phyloP scores from a whole-genome alignment of 1,140 invertebrate species.

The Tetragnatha versicolor region DNA sequence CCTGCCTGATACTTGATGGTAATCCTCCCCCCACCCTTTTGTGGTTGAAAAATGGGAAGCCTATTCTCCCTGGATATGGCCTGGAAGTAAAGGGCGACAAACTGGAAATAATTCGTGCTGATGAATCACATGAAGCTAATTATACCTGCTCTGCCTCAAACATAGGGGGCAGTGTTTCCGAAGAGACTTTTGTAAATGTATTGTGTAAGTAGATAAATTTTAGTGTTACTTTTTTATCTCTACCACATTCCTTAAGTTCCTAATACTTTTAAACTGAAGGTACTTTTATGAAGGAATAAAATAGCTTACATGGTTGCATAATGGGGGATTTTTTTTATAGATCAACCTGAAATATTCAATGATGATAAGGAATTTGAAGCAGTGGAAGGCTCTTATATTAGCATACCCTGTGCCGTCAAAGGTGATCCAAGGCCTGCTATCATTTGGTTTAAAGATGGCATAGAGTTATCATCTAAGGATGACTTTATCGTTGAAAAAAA shows the following conservation, averaged over 20 bases:
- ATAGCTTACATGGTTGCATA: not conserved
- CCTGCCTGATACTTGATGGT: slow-evolving; percentile 42
- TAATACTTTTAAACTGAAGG: not conserved
- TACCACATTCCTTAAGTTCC: not conserved
- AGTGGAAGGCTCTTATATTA: slow-evolving; percentile 44
- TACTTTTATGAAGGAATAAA: not conserved
- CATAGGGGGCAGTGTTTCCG: slow-evolving; percentile 65
- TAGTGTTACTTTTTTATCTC: not conserved
- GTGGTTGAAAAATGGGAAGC: slow-evolving; percentile 55
- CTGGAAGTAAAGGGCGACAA: slow-evolving; percentile 21
- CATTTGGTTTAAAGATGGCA: slow-evolving; percentile 41
- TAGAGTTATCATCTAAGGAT: slow-evolving; percentile 57
- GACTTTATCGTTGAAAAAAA: not conserved
- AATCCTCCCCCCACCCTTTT: slow-evolving; percentile 52
- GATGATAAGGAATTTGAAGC: slow-evolving; percentile 56
- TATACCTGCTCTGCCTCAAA: slow-evolving; percentile 65
- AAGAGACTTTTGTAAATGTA: slow-evolving; percentile 62
- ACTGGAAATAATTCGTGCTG: slow-evolving; percentile 34
- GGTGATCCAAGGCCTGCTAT: slow-evolving; percentile 53
- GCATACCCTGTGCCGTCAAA: slow-evolving; percentile 54
- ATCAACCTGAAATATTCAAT: slow-evolving; percentile 51
- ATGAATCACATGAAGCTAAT: slow-evolving; percentile 61
- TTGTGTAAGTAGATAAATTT: slow-evolving; percentile 61
- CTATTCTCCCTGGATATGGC: slow-evolving; percentile 20
- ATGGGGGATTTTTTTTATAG: not conserved